Base-by-base conservation (phyloP, 2,888 invertebrate species). In the Drosophila putrida region DNA sequence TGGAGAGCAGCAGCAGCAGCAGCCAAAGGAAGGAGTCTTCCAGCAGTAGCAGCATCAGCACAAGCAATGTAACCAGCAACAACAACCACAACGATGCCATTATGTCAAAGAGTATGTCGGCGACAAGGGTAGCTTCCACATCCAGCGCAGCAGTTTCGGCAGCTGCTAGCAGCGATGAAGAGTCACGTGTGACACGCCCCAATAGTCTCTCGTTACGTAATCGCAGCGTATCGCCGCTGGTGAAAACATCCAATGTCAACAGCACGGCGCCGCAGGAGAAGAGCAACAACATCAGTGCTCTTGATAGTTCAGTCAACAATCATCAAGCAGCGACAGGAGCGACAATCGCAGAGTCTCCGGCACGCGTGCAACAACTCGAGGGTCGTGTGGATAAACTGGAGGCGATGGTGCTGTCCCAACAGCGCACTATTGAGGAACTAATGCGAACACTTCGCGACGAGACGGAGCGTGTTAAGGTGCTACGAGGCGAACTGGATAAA, bases 401-500 rank as follows among this genome's bases (percentile, higher is more conserved):
- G 76, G 60, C 75, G 13, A 72, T 90, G 57, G 91, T 93, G 62
- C 87, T 90, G 59, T 54, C 84, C 28, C 93, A 93, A 67, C 94
- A 93, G 75, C 93, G 94, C 36, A 94, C 94, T 71, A 94, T 96
- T 63, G 95, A 95, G 64, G 95, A 96, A 50, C 92, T 96, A 74
- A 93, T 93, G 67, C 93, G 92, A 38, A 94, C 94, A 84, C 91
- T 96, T 57, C 94, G 94, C 51, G 92, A 94, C 51, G 96, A 96
- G 91, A 93, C 93, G 1, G 95, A 95, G 71, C 94, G 94, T 90
- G 93, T 96, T 39, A 93, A 94, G 78, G 92, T 94, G 65, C 90
- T 96, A 73, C 95, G 96, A 80, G 93, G 93, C 44, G 95, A 95
- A 90, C 91, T 96, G 61, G 95, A 95, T 78, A 96, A 95, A 91